Base-by-base conservation (phyloP, 2,113 vertebrate species). In the Typhlomys cinereus region DNA sequence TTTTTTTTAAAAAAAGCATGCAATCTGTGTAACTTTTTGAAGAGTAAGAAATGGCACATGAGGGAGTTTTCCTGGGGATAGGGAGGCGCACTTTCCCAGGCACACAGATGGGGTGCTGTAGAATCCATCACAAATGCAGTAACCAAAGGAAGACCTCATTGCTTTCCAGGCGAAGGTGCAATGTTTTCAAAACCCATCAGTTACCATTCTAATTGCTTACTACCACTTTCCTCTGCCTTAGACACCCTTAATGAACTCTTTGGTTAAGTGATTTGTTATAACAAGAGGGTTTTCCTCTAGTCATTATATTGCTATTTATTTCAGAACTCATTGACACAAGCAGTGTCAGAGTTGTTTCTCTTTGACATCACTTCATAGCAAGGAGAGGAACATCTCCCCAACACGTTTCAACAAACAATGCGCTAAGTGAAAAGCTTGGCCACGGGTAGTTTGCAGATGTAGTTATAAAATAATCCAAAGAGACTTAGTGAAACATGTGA, bases 381-480 rank as follows among this genome's bases (percentile, higher is more conserved):
- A 85, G 62, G 89, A 94, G 85, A 39, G 31, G 83, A 83, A 85
- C 66, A n/a, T 82, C 48, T 69, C 83, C 82, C 88, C 4, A 2
- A 79, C 66, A 39, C 67, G 15, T 85, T 82, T 61, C 71, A 89
- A 15, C 82, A n/a, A n/a, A n/a, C n/a, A 69, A 1, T 71, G 36
- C 71, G 70, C 74, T 85, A 50, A 86, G 85, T 88, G 5, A 78
- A 59, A 67, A 57, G 48, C 89, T 94, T 87, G 94, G 81, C 89
- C 69, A 15, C 89, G 57, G 92, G 69, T 91, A 82, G 59, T 90
- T 87, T 94, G 85, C 71, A 95, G 66, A 88, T 95, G 89, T 39
- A 21, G 81, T 84, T 86, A 64, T 87, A 90, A 66, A 93, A 48
- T 57, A 96, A 94, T 94, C 96, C 96, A 96, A 96, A 96, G 96